phyloP scores from a whole-genome alignment of 2,888 invertebrate genomes.

The Catocala fraxini region DNA sequence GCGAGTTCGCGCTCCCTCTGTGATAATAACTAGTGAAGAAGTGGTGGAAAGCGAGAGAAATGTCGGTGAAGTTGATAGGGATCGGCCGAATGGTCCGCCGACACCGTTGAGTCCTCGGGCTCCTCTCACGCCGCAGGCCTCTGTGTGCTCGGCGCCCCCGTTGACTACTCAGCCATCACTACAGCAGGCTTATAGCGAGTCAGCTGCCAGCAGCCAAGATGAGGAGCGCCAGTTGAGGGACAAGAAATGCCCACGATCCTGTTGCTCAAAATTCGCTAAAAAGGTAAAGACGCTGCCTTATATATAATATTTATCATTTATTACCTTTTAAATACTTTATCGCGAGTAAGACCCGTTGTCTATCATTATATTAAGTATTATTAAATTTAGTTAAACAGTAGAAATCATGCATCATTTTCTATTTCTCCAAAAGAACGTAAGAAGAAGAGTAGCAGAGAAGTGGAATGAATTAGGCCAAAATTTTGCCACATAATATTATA shows the following conservation, averaged over 20 bases:
- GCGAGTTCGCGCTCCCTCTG: constrained; percentile 90
- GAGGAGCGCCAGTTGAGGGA: constrained; percentile 85
- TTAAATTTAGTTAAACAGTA: too few species aligned
- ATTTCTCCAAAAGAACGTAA: too few species aligned
- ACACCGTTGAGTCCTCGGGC: constrained; percentile 80
- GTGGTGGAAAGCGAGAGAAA: constrained; percentile 77
- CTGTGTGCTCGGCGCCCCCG: constrained; percentile 83
- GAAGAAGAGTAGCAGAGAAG: too few species aligned
- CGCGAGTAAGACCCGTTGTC: too few species aligned
- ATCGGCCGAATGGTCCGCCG: constrained; percentile 82
- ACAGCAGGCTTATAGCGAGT: constrained; percentile 83
- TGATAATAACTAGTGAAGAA: constrained; percentile 90
- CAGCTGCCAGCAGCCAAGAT: constrained; percentile 89
- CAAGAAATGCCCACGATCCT: constrained; percentile 90
- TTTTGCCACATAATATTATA: too few species aligned
- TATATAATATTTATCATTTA: not conserved
- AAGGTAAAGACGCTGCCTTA: constrained; percentile 87
- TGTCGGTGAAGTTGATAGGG: constrained; percentile 71
- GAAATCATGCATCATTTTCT: too few species aligned
- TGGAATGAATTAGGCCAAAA: too few species aligned
- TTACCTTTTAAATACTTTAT: too few species aligned
- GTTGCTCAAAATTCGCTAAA: constrained; percentile 94
- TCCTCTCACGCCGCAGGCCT: constrained; percentile 80
- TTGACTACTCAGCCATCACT: constrained; percentile 81
- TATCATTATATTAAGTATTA: too few species aligned